Evolutionary conservation across 2,113 vertebrate genomes (phyloP), one percentile per base, ranked within the genome.

Genomic region (Syngnathoides biaculeatus): DNA sequence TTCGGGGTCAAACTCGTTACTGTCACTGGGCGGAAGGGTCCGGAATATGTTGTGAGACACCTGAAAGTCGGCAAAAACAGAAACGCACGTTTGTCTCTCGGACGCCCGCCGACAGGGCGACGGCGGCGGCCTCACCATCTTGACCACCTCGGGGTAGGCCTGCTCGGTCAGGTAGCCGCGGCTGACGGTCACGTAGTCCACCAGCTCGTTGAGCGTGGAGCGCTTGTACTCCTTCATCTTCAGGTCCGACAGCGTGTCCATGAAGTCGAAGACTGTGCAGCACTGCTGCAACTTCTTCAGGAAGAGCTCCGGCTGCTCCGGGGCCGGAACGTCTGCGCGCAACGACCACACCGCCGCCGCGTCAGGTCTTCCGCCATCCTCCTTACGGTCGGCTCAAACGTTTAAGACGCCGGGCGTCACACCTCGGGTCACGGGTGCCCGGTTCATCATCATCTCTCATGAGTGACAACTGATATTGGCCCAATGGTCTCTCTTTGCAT

Each of bases 161-260:
- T 98, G 96, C 88, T 99, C 97, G 74, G 96, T 98, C 92, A 99
- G 94, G 93, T 97, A 98, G 85, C 97, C 96, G 92, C 97, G 94
- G 94, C 96, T 98, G 92, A 98, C 95, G 83, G 97, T 98, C 91
- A 99, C 96, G 91, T 98, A 98, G 92, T 99, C 97, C 91, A 99
- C 97, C 92, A 99, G 94, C 94, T 99, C 97, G 85, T 97, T 99
- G 94, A 99, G 97, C 84, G 97, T 98, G 89, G 97, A 98, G 88
- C 97, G 95, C 89, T 99, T 99, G 93, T 98, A 98, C 93, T 99
- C 97, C 94, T 99, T 99, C 96, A 98, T 98, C 95, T 99, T 99
- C 92, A 98, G 95, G 93, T 99, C 97, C 75, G 95, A 97, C 91
- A 98, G 94, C 79, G 97, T 98, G 95, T 99, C 97, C 97, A 99